phyloP scores from a whole-genome alignment of 2,888 invertebrate genomes.

The Cephus sareptanus region DNA sequence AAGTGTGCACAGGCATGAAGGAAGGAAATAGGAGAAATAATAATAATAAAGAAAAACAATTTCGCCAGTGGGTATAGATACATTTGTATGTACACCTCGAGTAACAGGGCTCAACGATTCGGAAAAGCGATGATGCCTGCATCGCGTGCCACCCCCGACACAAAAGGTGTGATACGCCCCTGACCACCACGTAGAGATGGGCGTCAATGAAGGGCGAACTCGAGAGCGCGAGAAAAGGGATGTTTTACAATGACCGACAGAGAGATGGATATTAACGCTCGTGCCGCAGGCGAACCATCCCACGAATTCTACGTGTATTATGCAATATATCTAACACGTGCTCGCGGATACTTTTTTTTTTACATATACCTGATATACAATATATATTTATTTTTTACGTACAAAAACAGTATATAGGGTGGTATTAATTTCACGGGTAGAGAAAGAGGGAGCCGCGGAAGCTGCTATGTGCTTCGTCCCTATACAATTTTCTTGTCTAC shows the following conservation, averaged over 20 bases:
- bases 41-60: not conserved
- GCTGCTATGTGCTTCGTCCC: not conserved
- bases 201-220: slow-evolving; percentile 20
- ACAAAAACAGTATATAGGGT: not conserved
- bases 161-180: slow-evolving; percentile 50
- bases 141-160: slow-evolving; percentile 59
- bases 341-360: not conserved
- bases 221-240: slow-evolving; percentile 50
- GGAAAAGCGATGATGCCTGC: slow-evolving; percentile 58
- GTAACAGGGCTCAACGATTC: not conserved
- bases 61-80: not conserved
- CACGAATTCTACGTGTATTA: not conserved
- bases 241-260: slow-evolving; percentile 57
- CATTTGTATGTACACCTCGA: not conserved
- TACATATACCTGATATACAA: not conserved
- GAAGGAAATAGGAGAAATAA: not conserved
- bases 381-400: not conserved
- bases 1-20: not conserved
- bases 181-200: slow-evolving; percentile 28
- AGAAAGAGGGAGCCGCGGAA: not conserved
- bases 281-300: slow-evolving; percentile 35
- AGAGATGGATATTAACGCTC: slow-evolving; percentile 50
- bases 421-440: not conserved
- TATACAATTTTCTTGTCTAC: not conserved
- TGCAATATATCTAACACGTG: not conserved